Evolutionary conservation across 64 coral and sea anemone genomes (phyloP), one percentile per base, ranked within the genome.

Genomic region (Porites lutea): DNA sequence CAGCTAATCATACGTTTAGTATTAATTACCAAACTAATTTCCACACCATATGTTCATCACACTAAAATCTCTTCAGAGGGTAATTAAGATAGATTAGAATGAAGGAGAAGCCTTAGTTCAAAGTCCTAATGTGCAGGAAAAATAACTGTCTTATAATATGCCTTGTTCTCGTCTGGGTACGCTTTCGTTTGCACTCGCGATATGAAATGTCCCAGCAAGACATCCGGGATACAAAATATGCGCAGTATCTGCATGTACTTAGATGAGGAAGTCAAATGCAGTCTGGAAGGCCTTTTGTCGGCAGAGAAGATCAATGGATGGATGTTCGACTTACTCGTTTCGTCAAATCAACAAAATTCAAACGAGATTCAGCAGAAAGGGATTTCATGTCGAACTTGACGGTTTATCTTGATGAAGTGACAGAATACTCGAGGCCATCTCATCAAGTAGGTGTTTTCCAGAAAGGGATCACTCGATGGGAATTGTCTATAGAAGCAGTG

Each of bases 401-500:
- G 4, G 78, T 92, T 2, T 68, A 74, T 13, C 78, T 98, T 14
- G 45, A 67, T 49, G 73, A 94, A 51, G 72, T 98, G 4, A 92
- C 71, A 15, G 96, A 98, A 21, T 84, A 95, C 58, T 98, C 96
- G 14, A 90, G 96, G 2, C 96, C 96, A 46, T 59, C 52, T 49
- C 55, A 62, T 21, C 27, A 82, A 37, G 77, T 87, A 14, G 82
- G 72, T 48, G 64, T 78, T 4, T 98, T 98, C 46, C 75, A 73
- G 16, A 95, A 55, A 59, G 67, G 4, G 54, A 78, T 75, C 62
- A 89, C 87, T 21, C 92, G 96, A 1, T 82, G 65, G 50, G 93
- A 98, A 54, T 83, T 95, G 21, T 88, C 82, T 20, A 43, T 98
- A 13, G 49, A 86, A 16, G 71, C 84, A 12, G 78, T 19, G 1